Conservation (phyloP, 2,797 vertebrate species). For the Trachurus trachurus region DNA sequence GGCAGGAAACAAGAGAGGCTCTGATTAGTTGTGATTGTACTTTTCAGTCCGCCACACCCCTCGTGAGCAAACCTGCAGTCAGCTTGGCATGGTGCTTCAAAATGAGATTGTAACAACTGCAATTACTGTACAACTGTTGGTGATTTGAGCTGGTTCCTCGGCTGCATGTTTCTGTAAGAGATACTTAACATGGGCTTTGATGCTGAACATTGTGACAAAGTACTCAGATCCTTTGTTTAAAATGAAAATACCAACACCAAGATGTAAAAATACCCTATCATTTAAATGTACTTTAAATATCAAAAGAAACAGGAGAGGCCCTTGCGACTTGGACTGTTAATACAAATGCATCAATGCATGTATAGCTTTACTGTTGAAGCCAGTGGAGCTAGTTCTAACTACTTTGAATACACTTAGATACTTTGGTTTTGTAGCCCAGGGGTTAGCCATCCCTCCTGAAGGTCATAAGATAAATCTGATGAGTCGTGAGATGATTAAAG, state of each 20-base stretch:
- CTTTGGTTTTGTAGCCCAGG: not conserved
- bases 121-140: slow-evolving; percentile 40
- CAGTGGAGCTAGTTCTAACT: not conserved
- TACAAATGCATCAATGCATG: not conserved
- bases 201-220: not conserved
- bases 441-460: not conserved
- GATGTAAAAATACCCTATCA: not conserved
- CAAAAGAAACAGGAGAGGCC: not conserved
- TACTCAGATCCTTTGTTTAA: not conserved
- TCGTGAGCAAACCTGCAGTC: slow-evolving; percentile 46
- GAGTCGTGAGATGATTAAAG: not conserved
- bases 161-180: not conserved
- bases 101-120: slow-evolving; percentile 38
- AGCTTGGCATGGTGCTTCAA: slow-evolving; percentile 35
- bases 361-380: not conserved
- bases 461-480: not conserved
- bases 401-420: not conserved
- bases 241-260: not conserved
- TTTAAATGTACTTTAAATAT: not conserved
- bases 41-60: slow-evolving; percentile 54
- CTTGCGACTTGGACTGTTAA: not conserved
- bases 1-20: slow-evolving; percentile 85
- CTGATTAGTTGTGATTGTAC: slow-evolving; percentile 79
- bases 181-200: not conserved
- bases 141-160: slow-evolving; percentile 34